Evolutionary conservation across 64 coral and sea anemone species (phyloP), one percentile per base, ranked within the genome.

Genomic region (Porites australiensis): DNA sequence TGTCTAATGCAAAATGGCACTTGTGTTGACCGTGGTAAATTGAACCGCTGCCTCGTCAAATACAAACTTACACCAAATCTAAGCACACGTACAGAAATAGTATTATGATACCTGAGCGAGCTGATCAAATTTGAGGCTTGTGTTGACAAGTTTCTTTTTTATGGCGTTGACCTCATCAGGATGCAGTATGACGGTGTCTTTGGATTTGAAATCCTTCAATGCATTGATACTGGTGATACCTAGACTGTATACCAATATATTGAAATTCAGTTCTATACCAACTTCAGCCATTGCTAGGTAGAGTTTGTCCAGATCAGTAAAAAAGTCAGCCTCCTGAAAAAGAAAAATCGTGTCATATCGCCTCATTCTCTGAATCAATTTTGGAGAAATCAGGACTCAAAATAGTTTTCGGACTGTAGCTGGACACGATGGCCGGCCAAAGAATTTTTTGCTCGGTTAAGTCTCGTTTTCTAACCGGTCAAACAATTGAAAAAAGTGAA

Each of bases 231-330:
- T 74, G 43, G 43, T 74, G 44, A 74, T 74, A 13, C 44, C 44
- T 12, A 74, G 14, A 47, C 72, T 47, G 72, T 74, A 74, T 12
- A 43, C 46, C 43, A 74, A 14, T 4, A 16, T 48, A 48, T 74
- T 74, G 44, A 74, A 74, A 12, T 47, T 11, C 12, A 5, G 3
- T 43, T 4, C 72, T 49, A 0, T 5, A 45, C 5, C 45, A 48
- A 74, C 72, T 74, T 74, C 44, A 49, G 72, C 72, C 37, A 74
- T 2, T 15, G 72, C 72, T 16, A 74, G 15, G 72, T 74, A 74
- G 43, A 74, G 48, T 22, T 74, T 74, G 72, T 74, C 72, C 45
- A 74, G 45, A 74, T 49, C 72, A 74, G 43, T n/a, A n/a, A n/a
- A 49, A 44, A 74, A 12, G 13, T 18, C 18, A 64, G 18, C 62